Evolutionary conservation across 2,113 vertebrate species (phyloP).

Genomic region (Peromyscus maniculatus): DNA sequence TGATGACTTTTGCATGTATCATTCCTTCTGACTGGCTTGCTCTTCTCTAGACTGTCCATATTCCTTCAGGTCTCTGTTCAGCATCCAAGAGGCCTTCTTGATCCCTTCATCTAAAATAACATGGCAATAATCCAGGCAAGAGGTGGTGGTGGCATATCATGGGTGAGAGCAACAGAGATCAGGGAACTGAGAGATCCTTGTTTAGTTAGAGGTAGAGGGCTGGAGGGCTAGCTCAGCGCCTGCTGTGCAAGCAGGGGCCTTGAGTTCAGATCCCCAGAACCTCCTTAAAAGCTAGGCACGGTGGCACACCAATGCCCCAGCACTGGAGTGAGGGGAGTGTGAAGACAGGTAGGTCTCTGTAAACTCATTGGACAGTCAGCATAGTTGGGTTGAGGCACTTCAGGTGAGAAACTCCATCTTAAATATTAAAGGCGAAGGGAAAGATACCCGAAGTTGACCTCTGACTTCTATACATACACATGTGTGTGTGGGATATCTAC

Average conservation of each 20-base stretch:
- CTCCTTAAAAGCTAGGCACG: background rate
- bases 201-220: background rate
- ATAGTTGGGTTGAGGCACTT: background rate
- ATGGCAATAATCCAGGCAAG: background rate
- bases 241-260: background rate
- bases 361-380: background rate
- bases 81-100: background rate
- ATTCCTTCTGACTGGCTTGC: background rate
- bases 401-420: background rate
- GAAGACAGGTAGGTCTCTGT: background rate
- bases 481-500: background rate
- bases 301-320: no score
- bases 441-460: background rate
- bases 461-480: background rate
- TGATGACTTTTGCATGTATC: background rate
- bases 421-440: background rate
- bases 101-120: background rate
- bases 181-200: background rate
- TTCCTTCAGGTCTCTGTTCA: background rate
- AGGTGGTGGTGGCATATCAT: background rate
- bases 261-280: background rate
- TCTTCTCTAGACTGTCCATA: background rate
- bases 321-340: no score
- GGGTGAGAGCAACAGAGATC: background rate
- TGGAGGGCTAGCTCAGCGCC: background rate